phyloP scores from a whole-genome alignment of 2,113 vertebrate genomes.

The Anas platyrhynchos region DNA sequence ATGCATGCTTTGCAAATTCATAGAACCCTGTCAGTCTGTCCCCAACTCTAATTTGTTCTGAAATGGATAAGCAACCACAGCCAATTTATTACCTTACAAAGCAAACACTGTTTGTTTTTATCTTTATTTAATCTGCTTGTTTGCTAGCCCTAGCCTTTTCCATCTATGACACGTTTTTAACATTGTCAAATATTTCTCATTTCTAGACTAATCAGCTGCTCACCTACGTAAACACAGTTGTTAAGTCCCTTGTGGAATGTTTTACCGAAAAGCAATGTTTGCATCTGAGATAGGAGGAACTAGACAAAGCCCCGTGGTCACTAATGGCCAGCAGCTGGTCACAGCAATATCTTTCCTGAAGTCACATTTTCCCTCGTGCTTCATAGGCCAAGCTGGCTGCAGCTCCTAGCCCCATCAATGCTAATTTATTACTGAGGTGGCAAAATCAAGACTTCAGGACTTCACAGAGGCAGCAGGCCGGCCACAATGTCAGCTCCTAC shows the following conservation, averaged over 20 bases:
- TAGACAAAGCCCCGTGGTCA: background rate
- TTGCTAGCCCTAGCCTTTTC: slow-evolving; percentile 1
- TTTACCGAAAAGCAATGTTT: background rate
- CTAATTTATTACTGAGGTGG: background rate
- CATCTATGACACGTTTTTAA: background rate
- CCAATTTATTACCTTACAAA: background rate
- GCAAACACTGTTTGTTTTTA: background rate
- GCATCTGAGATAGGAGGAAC: background rate
- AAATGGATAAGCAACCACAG: background rate
- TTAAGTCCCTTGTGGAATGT: slow-evolving; percentile 8
- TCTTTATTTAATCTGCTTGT: background rate
- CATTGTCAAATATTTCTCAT: background rate
- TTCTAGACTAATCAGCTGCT: slow-evolving; percentile 8
- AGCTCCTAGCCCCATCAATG: background rate
- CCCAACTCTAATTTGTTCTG: background rate
- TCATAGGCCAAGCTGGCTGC: background rate
- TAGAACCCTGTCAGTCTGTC: background rate
- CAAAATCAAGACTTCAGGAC: background rate
- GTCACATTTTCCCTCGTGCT: background rate
- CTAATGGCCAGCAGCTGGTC: background rate
- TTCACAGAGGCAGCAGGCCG: background rate
- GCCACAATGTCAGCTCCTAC: background rate
- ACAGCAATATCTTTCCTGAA: background rate
- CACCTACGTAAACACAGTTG: background rate
- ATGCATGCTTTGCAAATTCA: background rate